Evolutionary conservation across 2,113 vertebrate species (phyloP).

Genomic region (Tichodroma muraria): DNA sequence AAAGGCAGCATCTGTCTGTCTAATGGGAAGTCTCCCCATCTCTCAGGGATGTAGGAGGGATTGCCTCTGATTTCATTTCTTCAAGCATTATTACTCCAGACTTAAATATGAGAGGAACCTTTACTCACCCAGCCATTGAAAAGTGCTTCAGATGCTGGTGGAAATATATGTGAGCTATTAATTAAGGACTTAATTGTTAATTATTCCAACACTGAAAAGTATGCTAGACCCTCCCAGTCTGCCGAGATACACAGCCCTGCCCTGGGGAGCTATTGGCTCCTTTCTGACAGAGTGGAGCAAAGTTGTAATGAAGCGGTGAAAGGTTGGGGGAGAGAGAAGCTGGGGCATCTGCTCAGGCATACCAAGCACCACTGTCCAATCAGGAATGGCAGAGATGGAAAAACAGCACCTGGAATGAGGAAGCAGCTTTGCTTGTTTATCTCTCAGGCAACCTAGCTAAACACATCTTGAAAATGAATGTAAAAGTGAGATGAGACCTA

Average conservation of each 20-base stretch:
- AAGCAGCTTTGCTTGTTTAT: neutral
- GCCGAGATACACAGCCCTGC: neutral
- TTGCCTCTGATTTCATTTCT: neutral
- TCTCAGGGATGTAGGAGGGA: neutral
- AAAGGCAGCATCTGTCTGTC: slow-evolving; percentile 27
- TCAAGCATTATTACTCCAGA: neutral
- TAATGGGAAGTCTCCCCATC: neutral
- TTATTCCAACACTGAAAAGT: slow-evolving; percentile 29
- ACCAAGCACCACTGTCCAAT: neutral
- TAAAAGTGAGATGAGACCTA: neutral
- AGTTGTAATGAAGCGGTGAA: neutral
- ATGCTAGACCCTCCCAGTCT: neutral
- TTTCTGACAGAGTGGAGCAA: neutral
- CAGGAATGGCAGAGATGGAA: neutral
- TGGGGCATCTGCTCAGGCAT: neutral
- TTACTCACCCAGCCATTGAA: neutral
- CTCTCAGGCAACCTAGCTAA: neutral
- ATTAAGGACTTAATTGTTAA: slow-evolving; percentile 25
- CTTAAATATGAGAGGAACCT: neutral
- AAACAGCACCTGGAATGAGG: neutral
- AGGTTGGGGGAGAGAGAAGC: neutral
- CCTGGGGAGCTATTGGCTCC: neutral
- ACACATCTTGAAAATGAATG: neutral
- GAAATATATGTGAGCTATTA: neutral
- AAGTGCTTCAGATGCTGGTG: neutral